phyloP scores from a whole-genome alignment of 2,797 vertebrate species.

The Aulostomus chinensis region DNA sequence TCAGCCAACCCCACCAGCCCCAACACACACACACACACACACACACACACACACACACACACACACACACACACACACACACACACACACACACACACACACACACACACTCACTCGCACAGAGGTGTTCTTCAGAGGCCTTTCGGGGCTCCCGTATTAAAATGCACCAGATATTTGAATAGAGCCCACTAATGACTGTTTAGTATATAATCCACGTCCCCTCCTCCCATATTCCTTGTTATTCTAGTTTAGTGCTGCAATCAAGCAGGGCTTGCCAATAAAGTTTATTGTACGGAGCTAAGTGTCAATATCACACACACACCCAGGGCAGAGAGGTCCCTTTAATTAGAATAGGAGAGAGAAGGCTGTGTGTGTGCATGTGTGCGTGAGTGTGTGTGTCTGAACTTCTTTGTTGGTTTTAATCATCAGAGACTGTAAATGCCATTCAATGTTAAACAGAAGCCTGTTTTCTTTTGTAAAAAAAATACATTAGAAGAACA shows the following conservation, averaged over 20 bases:
- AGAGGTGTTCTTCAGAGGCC: conserved; percentile 14
- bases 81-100: too few relatives aligned
- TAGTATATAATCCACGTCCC: conserved; percentile 79
- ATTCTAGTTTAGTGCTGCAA: conserved; percentile 94
- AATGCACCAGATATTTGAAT: conserved; percentile 65
- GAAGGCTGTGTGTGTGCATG: conserved; percentile 55
- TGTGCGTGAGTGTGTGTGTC: conserved; percentile 2
- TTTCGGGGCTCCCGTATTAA: conserved; percentile 42
- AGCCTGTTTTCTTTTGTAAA: conserved; percentile 40
- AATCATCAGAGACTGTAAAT: conserved; percentile 39
- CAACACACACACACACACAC: too few relatives aligned
- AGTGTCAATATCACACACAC: conserved; percentile 98
- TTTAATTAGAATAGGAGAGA: conserved; percentile 98
- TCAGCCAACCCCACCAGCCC: too few relatives aligned
- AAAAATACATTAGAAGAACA: too few relatives aligned
- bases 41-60: too few relatives aligned
- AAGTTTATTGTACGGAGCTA: conserved; percentile 99
- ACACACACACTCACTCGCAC: too few relatives aligned
- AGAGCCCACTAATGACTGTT: conserved; percentile 69
- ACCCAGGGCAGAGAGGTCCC: conserved; percentile 89
- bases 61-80: too few relatives aligned
- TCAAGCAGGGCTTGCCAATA: conserved; percentile 99
- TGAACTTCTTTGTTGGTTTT: conserved; percentile 46
- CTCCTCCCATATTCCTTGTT: conserved; percentile 92
- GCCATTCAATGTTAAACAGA: conserved; percentile 22